phyloP scores from a whole-genome alignment of 2,888 invertebrate genomes.

The Oconnorella tubifera region DNA sequence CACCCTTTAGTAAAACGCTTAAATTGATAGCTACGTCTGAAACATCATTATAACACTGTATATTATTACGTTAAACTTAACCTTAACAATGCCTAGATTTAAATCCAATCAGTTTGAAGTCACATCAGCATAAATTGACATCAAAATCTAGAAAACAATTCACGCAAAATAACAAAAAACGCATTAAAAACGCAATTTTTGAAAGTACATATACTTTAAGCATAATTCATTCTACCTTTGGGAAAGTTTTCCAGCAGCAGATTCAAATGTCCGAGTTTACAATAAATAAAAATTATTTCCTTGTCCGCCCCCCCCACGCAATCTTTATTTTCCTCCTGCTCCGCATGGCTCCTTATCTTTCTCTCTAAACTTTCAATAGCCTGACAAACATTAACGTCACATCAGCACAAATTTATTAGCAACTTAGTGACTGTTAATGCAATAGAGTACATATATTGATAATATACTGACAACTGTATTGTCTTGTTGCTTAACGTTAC shows the following conservation, averaged over 20 bases:
- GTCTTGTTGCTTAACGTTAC: too few relatives aligned
- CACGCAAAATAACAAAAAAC: not conserved
- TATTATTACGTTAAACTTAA: too few relatives aligned
- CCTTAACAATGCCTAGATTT: too few relatives aligned
- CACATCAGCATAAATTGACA: not conserved
- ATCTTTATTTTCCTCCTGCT: constrained; percentile 2
- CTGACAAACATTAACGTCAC: constrained; percentile 14
- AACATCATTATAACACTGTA: too few relatives aligned
- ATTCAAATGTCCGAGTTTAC: constrained; percentile 92
- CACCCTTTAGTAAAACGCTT: too few relatives aligned
- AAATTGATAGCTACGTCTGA: too few relatives aligned
- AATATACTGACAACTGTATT: too few relatives aligned
- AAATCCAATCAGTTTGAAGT: too few relatives aligned
- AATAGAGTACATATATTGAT: too few relatives aligned
- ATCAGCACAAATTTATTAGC: too few relatives aligned
- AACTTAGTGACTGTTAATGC: too few relatives aligned
- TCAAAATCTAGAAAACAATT: not conserved
- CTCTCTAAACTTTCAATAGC: constrained; percentile 19
- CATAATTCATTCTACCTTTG: constrained; percentile 69
- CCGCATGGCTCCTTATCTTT: not conserved
- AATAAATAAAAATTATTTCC: constrained; percentile 63
- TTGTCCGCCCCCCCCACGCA: not conserved
- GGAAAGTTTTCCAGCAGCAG: constrained; percentile 85
- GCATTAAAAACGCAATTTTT: not conserved
- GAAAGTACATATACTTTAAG: not conserved